Evolutionary conservation across 2,797 vertebrate genomes (phyloP).

Genomic region (Pseudochirops cupreus): DNA sequence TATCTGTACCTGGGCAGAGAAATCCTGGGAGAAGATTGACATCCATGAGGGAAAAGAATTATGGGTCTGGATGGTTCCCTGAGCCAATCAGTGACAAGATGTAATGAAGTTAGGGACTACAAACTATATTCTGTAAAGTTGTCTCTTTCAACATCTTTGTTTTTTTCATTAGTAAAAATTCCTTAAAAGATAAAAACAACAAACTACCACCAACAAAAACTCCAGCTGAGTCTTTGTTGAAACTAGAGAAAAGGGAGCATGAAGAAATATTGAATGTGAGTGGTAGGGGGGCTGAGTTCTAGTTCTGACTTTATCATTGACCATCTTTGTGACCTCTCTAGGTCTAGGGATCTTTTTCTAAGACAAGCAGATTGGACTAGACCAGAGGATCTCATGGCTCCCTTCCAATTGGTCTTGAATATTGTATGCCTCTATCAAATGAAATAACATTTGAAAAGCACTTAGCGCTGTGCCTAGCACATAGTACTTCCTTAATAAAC

Average conservation of each 20-base stretch:
- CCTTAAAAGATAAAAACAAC: background rate
- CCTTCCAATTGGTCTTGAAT: background rate
- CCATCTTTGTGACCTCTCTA: background rate
- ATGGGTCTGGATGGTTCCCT: background rate
- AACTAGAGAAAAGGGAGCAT: background rate
- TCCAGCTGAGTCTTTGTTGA: background rate
- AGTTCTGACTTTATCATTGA: background rate
- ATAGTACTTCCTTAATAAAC: background rate
- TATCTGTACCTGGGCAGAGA: background rate
- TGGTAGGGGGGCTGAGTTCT: background rate
- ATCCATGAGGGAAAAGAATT: background rate
- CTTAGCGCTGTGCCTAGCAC: background rate
- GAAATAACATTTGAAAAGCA: background rate
- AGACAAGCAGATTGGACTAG: background rate
- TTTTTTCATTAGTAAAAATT: background rate
- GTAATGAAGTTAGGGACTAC: background rate
- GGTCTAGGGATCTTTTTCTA: background rate
- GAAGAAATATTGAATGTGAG: background rate
- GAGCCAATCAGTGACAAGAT: background rate
- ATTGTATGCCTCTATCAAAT: background rate
- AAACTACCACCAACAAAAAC: too few relatives aligned
- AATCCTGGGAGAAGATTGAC: background rate
- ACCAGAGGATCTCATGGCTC: background rate
- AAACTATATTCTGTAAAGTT: background rate
- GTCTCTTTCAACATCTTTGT: background rate